phyloP scores from a whole-genome alignment of 2,113 vertebrate genomes.

The Corvus hawaiiensis region DNA sequence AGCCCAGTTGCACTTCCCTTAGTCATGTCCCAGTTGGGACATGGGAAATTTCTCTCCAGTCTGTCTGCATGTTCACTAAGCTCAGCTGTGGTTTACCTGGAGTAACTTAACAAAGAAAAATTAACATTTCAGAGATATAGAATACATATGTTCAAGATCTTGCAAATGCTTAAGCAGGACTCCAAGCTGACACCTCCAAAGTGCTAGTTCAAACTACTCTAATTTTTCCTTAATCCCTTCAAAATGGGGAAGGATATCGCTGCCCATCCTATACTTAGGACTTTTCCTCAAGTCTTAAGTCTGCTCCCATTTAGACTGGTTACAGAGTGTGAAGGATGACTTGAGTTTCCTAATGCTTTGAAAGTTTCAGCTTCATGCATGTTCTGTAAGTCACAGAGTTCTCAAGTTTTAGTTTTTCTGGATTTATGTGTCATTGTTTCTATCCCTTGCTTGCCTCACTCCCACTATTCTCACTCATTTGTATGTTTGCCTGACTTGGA shows the following conservation, averaged over 20 bases:
- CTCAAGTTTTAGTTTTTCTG: background rate
- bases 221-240: background rate
- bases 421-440: background rate
- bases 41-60: background rate
- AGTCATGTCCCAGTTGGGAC: background rate
- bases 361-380: background rate
- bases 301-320: background rate
- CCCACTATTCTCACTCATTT: background rate
- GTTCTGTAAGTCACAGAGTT: background rate
- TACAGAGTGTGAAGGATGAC: background rate
- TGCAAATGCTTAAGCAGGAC: background rate
- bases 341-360: background rate
- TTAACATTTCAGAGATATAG: background rate
- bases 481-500: background rate
- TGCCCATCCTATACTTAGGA: background rate
- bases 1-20: background rate
- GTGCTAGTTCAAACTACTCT: background rate
- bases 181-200: background rate
- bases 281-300: background rate
- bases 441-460: background rate
- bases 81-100: background rate
- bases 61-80: background rate
- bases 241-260: background rate
- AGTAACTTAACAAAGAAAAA: background rate
- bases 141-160: background rate